These are phyloP conservation scores for Scaptomyza montana DNA, from an alignment of 1,140 invertebrate species.

Conservation along the genomic window DNA sequence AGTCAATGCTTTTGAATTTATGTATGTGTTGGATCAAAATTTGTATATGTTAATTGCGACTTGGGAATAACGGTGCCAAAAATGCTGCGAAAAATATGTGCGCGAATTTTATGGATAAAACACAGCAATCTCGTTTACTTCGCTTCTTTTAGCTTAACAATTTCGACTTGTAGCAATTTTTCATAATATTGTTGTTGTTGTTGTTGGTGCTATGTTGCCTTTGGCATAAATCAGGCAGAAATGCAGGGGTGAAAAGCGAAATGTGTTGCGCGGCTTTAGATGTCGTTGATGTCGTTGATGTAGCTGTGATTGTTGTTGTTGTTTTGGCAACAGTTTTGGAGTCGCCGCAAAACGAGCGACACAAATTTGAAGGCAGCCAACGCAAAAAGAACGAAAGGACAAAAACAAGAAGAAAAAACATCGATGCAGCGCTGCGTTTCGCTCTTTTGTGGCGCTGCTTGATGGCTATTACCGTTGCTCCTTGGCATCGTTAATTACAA, in stretches of 20 bases:
- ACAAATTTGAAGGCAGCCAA: conserved; percentile 25
- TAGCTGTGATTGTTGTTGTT: conserved; percentile 20
- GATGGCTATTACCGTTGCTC: conserved; percentile 65
- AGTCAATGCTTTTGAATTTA: conserved; percentile 36
- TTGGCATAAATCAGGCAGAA: conserved; percentile 74
- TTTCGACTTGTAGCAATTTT: conserved; percentile 75
- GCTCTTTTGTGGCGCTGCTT: conserved; percentile 21
- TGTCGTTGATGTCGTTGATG: conserved; percentile 22
- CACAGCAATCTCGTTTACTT: conserved; percentile 68
- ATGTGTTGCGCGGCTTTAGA: conserved; percentile 8
- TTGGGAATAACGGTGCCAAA: conserved; percentile 45
- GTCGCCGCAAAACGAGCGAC: conserved; percentile 50
- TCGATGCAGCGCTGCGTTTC: conserved; percentile 28
- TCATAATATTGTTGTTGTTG: conserved; percentile 65
- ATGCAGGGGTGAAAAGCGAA: background rate
- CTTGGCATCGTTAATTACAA: conserved; percentile 71
- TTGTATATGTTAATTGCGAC: conserved; percentile 52
- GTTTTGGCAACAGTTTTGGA: conserved; percentile 63
- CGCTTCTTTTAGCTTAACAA: conserved; percentile 51
- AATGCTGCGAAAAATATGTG: conserved; percentile 27
- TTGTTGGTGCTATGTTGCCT: conserved; percentile 24
- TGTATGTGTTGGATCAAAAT: conserved; percentile 32
- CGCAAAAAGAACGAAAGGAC: background rate
- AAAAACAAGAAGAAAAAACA: conserved; percentile 6
- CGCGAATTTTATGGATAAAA: conserved; percentile 71